Evolutionary conservation across 2,113 vertebrate species (phyloP).

Genomic region (Panurus biarmicus): DNA sequence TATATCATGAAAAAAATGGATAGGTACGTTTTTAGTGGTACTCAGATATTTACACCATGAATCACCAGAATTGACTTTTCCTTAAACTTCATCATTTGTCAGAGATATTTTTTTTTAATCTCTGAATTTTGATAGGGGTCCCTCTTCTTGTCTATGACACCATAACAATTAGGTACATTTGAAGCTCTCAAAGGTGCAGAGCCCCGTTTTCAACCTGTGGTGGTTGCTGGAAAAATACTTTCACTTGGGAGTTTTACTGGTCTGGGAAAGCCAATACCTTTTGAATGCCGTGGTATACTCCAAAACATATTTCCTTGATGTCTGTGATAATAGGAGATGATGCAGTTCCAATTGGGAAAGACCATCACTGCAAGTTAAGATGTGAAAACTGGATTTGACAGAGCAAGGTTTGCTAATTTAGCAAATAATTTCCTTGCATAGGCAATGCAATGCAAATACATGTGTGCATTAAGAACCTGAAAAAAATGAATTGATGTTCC

Average conservation of each 20-base stretch:
- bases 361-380: background rate
- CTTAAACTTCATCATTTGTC: background rate
- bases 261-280: background rate
- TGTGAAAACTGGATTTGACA: constrained; percentile 11
- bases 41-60: background rate
- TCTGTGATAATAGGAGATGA: background rate
- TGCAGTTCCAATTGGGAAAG: background rate
- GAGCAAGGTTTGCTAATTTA: constrained; percentile 7
- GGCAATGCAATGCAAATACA: background rate
- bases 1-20: background rate
- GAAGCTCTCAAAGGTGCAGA: background rate
- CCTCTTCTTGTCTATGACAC: background rate
- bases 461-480: background rate
- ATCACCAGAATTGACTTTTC: background rate
- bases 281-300: background rate
- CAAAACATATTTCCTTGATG: background rate
- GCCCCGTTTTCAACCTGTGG: background rate
- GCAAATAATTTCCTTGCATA: constrained; percentile 13
- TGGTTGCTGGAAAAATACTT: background rate
- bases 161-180: background rate
- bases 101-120: background rate
- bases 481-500: background rate
- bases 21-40: background rate
- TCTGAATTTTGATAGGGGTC: background rate
- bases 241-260: background rate